Base-by-base conservation (phyloP, 2,888 invertebrate genomes). In the Aromia moschata region DNA sequence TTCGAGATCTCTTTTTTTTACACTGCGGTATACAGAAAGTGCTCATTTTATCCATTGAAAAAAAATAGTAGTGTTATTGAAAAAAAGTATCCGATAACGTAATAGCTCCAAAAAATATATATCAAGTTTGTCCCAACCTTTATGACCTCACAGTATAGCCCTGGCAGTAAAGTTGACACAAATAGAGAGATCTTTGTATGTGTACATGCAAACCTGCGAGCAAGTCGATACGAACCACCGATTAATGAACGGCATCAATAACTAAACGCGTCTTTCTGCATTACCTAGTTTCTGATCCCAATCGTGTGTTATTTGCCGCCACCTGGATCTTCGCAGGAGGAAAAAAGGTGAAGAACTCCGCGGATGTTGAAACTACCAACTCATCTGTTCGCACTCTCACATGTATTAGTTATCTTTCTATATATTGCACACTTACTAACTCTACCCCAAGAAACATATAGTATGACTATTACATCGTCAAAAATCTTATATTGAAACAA, bases 321-420 rank as follows among this genome's bases (percentile, higher is more conserved):
- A 75, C 77, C 75, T 78, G 79, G 81, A 79, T 77, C 76, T 76
- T 74, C 77, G 72, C 83, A 85, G 85, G 84, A 85, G 85, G 84
- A 85, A 84, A 84, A 85, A 85, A 85, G 85, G 85, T 85, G 85
- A 85, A 84, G 83, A 82, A 81, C 81, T 82, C 80, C 81, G 83
- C 82, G 83, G 82, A 76, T 78, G 75, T 61, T 67, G 64, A 64
- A 60, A 57, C 61, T 53, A 37, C 66, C 69, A 70, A 61, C 70
- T 76, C 77, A 72, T 75, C 77, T 75, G 74, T 76, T 77, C 77
- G 78, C 79, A 80, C 80, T 73, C 69, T 75, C 79, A 80, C 81
- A 79, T 79, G 79, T 80, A 80, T 79, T 79, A 75, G 77, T 72
- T 77, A 74, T 76, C 67, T 74, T 74, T 71, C 63, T 62, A 55